phyloP scores from a whole-genome alignment of 2,888 invertebrate species.

The Athripsodes cinereus region DNA sequence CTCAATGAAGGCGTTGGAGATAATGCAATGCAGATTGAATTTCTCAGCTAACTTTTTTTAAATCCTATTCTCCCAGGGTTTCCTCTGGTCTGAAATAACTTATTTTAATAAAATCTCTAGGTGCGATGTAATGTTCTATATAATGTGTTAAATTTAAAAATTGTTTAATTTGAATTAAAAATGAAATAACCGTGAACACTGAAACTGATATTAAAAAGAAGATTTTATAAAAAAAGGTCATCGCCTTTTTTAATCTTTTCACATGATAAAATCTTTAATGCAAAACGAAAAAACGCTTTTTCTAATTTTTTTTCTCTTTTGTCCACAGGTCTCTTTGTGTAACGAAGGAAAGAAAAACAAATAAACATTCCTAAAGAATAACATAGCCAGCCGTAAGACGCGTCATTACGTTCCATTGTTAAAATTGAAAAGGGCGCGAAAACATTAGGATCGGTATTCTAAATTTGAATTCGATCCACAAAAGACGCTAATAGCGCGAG shows the following conservation, averaged over 20 bases:
- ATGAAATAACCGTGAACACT: background rate
- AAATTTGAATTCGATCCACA: conserved; percentile 8
- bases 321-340: conserved; percentile 4
- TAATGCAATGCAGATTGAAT: no score
- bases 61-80: no score
- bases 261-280: background rate
- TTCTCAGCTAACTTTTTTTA: no score
- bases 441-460: background rate
- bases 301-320: conserved; percentile 7
- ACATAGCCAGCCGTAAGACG: conserved; percentile 3
- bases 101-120: no score
- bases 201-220: background rate
- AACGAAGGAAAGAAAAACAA: conserved; percentile 4
- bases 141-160: no score
- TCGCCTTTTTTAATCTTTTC: background rate
- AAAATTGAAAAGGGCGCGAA: conserved; percentile 3
- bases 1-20: no score
- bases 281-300: background rate
- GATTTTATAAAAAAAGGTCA: background rate
- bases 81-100: no score
- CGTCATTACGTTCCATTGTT: conserved; percentile 9
- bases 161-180: background rate
- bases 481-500: conserved; percentile 10
- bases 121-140: no score
- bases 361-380: conserved; percentile 1